Conservation (phyloP, 2,797 vertebrate species). For the Gorsachius magnificus region DNA sequence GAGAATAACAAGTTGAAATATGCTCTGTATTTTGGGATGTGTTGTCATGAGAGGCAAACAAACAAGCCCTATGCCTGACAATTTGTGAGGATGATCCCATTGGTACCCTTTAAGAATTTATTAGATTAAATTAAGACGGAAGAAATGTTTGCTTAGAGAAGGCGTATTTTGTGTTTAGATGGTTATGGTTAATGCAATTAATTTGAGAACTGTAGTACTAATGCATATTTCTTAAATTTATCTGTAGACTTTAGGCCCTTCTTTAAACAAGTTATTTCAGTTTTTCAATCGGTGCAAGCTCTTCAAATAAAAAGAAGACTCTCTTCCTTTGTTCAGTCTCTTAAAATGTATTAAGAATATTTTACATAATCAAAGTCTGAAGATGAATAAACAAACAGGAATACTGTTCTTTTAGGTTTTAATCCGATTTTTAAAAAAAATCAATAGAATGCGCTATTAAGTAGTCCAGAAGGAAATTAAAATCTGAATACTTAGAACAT, state of each 20-base stretch:
- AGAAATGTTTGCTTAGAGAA: constrained; percentile 35
- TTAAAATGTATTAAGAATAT: not conserved
- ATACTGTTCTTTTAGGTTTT: not conserved
- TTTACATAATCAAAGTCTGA: not conserved
- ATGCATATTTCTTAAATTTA: not conserved
- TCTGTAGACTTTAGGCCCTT: not conserved
- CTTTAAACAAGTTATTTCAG: not conserved
- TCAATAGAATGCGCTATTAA: not conserved
- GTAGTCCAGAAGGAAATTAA: not conserved
- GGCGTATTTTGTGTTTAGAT: not conserved
- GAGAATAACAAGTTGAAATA: constrained; percentile 55
- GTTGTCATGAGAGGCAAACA: constrained; percentile 37
- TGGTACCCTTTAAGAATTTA: constrained; percentile 21
- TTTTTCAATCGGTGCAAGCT: not conserved
- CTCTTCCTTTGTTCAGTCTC: not conserved
- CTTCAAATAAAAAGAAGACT: not conserved
- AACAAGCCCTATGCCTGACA: constrained; percentile 21
- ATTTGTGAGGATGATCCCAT: not conserved
- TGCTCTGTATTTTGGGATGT: constrained; percentile 37
- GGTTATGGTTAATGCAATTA: not conserved
- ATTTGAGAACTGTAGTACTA: not conserved
- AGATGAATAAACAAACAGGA: not conserved
- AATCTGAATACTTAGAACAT: not conserved
- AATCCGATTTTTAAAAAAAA: not conserved
- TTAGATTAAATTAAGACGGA: constrained; percentile 24